Evolutionary conservation across 2,113 vertebrate genomes (phyloP), one percentile per base, ranked within the genome.

Genomic region (Rhineura floridana): DNA sequence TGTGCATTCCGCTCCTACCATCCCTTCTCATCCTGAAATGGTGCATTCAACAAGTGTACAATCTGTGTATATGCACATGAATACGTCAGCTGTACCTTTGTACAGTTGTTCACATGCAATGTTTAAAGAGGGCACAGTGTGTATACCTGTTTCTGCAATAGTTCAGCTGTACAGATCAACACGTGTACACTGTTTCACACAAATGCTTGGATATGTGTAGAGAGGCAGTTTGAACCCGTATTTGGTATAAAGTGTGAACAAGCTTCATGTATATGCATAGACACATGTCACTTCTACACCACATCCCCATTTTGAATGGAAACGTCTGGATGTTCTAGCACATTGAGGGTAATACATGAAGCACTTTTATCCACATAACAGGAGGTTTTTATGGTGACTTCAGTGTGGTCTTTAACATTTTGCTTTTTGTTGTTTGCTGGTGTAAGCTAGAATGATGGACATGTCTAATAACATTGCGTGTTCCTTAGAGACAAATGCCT

Each of bases 401-500:
- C 67, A 10, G 5, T 77, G 52, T 87, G 75, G 36, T 63, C 63
- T 28, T 78, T 6, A 88, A 39, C 50, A 3, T 15, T 83, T 62
- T 80, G 33, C 63, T 23, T 75, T 88, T 44, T 85, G 88, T 80
- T 36, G 30, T 12, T 65, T 15, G 33, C 69, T 90, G 69, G 44
- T 46, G 88, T 25, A 86, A 65, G 59, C 36, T 25, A 10, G 81
- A 90, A 86, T 87, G 42, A 59, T 36, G 73, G 62, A 21, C 72
- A 48, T 28, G 46, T 88, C 50, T 15, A 72, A 39, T 72, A 84
- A 55, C 44, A 19, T 88, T 87, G 21, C 50, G 75, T 3, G 67
- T 28, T 3, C 13, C 85, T 76, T 81, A 88, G n/a, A 72, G 17
- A 79, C 1, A 81, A 63, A 52, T 52, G 30, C 11, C n/a, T 15